Conservation (phyloP, 2,797 vertebrate genomes). For the Sebastes umbrosus region DNA sequence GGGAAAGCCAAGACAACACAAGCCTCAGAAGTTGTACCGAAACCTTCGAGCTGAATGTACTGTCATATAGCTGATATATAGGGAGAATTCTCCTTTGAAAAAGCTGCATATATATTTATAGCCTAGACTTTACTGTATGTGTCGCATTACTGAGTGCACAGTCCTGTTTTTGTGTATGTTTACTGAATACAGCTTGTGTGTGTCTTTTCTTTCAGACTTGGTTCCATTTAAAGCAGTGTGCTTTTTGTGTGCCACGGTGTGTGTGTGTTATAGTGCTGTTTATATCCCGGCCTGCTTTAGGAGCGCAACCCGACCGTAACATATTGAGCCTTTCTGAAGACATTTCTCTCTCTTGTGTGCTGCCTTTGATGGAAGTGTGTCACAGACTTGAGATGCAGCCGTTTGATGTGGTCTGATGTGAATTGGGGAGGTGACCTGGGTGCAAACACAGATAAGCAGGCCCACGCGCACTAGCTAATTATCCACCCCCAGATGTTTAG, state of each 20-base stretch:
- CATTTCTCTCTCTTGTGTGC: slow-evolving; percentile 48
- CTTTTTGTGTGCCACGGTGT: background rate
- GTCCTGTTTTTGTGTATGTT: slow-evolving; percentile 7
- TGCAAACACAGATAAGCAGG: slow-evolving; percentile 44
- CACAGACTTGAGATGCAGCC: slow-evolving; percentile 58
- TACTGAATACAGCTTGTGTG: slow-evolving; percentile 6
- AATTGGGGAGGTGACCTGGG: slow-evolving; percentile 57
- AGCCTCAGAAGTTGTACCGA: slow-evolving; percentile 10
- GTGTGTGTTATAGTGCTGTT: slow-evolving; percentile 13
- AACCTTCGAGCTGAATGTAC: background rate
- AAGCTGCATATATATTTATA: slow-evolving; percentile 2
- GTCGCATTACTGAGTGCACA: background rate
- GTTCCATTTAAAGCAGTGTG: background rate
- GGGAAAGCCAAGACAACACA: slow-evolving; percentile 7
- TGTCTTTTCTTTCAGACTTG: background rate
- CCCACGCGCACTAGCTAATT: slow-evolving; percentile 55
- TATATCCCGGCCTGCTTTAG: slow-evolving; percentile 41
- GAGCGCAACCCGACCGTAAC: slow-evolving; percentile 45
- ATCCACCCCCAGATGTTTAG: slow-evolving; percentile 62
- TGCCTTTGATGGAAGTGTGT: slow-evolving; percentile 75
- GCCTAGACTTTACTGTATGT: background rate
- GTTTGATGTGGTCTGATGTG: slow-evolving; percentile 68
- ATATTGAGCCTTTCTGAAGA: slow-evolving; percentile 65
- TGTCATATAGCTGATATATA: background rate
- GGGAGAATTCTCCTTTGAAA: background rate